Base-by-base conservation (phyloP, 2,797 vertebrate genomes). In the Ctenopoma kingsleyae region DNA sequence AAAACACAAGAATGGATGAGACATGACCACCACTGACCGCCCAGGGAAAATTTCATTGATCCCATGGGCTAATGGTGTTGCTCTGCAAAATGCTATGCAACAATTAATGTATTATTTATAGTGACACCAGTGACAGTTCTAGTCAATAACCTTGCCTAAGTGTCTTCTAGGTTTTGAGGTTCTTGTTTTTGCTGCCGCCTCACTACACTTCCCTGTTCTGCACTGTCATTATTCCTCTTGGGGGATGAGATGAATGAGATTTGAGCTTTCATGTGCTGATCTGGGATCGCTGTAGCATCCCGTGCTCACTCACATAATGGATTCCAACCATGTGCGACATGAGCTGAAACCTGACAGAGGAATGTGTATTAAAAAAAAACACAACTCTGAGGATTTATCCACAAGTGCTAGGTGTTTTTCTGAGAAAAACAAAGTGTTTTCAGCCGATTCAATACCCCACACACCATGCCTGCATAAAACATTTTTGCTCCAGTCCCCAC, bases 1-100 rank as follows among this genome's bases (percentile, higher is more conserved):
- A 84, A 43, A 80, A 75, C 67, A 71, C 35, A 57, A 73, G 47
- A 83, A 81, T 79, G 67, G 55, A 84, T 78, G 80, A 80, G 64
- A 30, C 8, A 44, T 69, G 67, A 46, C 56, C 68, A 48, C 51
- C 56, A 35, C 47, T 67, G 50, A 72, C 66, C 62, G 61, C 70
- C 61, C 65, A 55, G 67, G 69, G 65, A 73, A 71, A 10, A 51
- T 73, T 32, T 63, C 62, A 82, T 76, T 67, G 74, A 89, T 86
- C 68, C 71, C 69, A 10, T 19, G 50, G 70, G 77, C 54, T 53
- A 66, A 81, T 66, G 54, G 68, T 46, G 71, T 75, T 61, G 49
- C 63, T 82, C 49, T 71, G 22, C 46, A 75, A 78, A 85, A 82
- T 54, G 47, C 22, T 49, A 48, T 43, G 49, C 71, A 78, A 61